A percentile compares a stretch with the other conserved stretches of the same genome.
phyloP scores from a whole-genome alignment of 2,888 invertebrate species.

The Helobdella robusta region DNA sequence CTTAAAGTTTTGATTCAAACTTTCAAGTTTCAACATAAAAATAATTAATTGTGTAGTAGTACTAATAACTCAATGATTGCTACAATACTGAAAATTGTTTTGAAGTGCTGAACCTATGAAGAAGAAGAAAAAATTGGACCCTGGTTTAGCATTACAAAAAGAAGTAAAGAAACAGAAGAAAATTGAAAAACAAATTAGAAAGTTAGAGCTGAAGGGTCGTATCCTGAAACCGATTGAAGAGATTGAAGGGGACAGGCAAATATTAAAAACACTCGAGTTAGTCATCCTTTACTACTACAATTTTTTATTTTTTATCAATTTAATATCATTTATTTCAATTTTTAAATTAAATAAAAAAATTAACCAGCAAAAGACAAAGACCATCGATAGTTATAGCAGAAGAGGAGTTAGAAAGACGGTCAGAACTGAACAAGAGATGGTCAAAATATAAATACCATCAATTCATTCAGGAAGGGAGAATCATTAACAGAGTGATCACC shows the following conservation, averaged over 20 bases:
- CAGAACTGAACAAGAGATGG: slow-evolving; percentile 67
- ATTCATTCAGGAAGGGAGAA: slow-evolving; percentile 45
- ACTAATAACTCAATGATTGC: too few relatives aligned
- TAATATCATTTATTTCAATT: background rate
- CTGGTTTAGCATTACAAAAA: slow-evolving; percentile 65
- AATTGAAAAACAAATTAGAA: slow-evolving; percentile 74
- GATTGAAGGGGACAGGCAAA: slow-evolving; percentile 59
- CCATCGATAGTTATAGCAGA: slow-evolving; percentile 43
- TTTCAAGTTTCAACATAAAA: too few relatives aligned
- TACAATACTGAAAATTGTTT: background rate
- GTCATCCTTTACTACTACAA: background rate
- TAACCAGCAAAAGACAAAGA: slow-evolving; percentile 22
- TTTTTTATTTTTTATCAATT: too few relatives aligned
- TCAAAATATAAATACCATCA: slow-evolving; percentile 49
- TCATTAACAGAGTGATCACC: slow-evolving; percentile 39
- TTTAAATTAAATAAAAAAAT: too few relatives aligned
- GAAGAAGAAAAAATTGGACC: slow-evolving; percentile 77
- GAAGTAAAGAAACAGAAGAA: slow-evolving; percentile 73
- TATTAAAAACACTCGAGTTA: slow-evolving; percentile 32
- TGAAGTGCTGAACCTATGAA: slow-evolving; percentile 66
- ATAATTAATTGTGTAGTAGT: too few relatives aligned
- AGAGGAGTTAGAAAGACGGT: slow-evolving; percentile 60
- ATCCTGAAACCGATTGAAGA: slow-evolving; percentile 85
- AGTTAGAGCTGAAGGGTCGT: slow-evolving; percentile 67
- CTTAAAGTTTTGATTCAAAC: too few relatives aligned